Evolutionary conservation across 2,113 vertebrate species (phyloP), one percentile per base, ranked within the genome.

Genomic region (Nesogale talazaci): DNA sequence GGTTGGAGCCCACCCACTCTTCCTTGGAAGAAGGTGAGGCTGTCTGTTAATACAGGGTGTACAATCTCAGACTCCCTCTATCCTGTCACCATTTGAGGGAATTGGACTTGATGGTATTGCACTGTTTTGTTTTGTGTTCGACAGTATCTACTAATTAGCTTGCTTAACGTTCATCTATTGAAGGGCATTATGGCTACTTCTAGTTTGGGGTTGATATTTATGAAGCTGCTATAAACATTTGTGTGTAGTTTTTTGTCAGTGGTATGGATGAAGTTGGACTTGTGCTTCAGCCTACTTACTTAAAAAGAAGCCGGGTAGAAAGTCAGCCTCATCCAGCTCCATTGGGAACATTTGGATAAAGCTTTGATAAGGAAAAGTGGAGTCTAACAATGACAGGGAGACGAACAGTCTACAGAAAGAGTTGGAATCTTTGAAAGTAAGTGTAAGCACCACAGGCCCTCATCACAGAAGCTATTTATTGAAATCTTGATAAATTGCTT

Each of bases 281-380:
- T 0, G 2, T 1, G 2, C 16, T 52, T n/a, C 69, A 22, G 15
- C 1, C 38, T 19, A n/a, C 0, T 29, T 69, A 10, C 31, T 56
- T 31, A 20, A 29, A 59, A 0, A 0, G 1, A 46, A 15, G 20
- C 3, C 0, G 11, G 15, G 14, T 27, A 0, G 38, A 63, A 42
- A 6, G 25, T 59, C 11, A 40, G 79, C 38, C 42, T 34, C 23
- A 0, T 27, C n/a, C 8, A 12, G 27, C 38, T 16, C 25, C 1
- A 0, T 23, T 29, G 11, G 11, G 38, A 83, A 56, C 1, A 0
- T 23, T 6, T 12, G n/a, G 59, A 56, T 38, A 23, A 7, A n/a
- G 3, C 25, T 76, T 38, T 1, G 8, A 7, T 52, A 27, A 75
- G 38, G 80, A 83, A 25, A 67, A 38, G 14, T 0, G 42, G 36